These are phyloP conservation scores for Hirundo rustica DNA, from an alignment of 2,797 vertebrate species.

Conservation along the genomic window DNA sequence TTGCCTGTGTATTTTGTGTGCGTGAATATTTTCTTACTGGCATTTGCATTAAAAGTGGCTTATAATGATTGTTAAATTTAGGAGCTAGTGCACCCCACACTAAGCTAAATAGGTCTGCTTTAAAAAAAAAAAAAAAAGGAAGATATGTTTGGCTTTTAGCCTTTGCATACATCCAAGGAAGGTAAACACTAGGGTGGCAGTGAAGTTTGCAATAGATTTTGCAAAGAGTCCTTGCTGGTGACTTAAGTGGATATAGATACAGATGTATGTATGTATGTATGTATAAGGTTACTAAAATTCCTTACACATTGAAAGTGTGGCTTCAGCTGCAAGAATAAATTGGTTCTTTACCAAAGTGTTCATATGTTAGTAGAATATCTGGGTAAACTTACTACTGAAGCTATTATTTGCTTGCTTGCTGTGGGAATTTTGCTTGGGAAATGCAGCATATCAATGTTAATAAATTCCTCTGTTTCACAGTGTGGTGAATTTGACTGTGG, in stretches of 20 bases:
- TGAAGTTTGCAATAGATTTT: constrained; percentile 45
- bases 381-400: not conserved
- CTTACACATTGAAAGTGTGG: not conserved
- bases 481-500: not conserved
- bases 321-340: not conserved
- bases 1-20: not conserved
- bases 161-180: not conserved
- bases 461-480: constrained; percentile 20
- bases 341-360: not conserved
- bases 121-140: not conserved
- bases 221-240: not conserved
- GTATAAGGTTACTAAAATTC: not conserved
- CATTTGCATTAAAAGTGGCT: constrained; percentile 24
- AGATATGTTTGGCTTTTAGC: not conserved
- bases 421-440: constrained; percentile 3
- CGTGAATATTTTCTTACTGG: not conserved
- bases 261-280: not conserved
- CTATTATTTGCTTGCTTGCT: not conserved
- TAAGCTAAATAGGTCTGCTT: not conserved
- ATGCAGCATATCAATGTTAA: not conserved
- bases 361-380: not conserved
- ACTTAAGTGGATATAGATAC: not conserved
- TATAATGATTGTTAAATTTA: constrained; percentile 12
- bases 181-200: not conserved
- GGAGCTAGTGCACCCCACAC: not conserved